Percentiles rank a stretch among this genome's conserved stretches.
Conservation (phyloP, 2,113 vertebrate genomes). For the Alethe diademata region DNA sequence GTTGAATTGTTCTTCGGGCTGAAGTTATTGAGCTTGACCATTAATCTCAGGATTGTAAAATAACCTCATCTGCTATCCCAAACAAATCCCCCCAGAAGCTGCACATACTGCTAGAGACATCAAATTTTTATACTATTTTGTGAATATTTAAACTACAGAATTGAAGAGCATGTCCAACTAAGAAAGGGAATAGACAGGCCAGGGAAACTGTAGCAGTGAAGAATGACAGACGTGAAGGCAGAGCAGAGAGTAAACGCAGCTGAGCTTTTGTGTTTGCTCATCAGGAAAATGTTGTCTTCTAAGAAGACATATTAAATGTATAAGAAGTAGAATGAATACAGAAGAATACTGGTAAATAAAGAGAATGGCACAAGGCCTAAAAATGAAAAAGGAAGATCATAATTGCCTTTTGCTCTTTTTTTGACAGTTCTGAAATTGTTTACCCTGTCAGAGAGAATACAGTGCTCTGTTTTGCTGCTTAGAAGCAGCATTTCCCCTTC, state of each 20-base stretch:
- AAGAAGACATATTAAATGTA: neutral
- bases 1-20: neutral
- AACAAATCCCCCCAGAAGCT: neutral
- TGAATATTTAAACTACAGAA: neutral
- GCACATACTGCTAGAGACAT: neutral
- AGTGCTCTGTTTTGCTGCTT: neutral
- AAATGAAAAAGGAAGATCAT: neutral
- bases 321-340: neutral
- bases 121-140: neutral
- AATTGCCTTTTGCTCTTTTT: neutral
- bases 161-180: neutral
- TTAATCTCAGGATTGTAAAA: neutral
- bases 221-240: neutral
- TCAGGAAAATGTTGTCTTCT: neutral
- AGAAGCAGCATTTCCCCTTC: slow-evolving; percentile 14
- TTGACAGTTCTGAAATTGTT: neutral
- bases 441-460: neutral
- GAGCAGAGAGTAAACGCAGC: neutral
- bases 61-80: neutral
- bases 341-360: neutral
- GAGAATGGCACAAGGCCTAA: neutral
- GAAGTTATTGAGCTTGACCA: neutral
- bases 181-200: neutral
- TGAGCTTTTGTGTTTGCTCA: neutral
- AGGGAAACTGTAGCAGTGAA: neutral